Conservation (phyloP, 2,797 vertebrate genomes). For the Myotis daubentonii region DNA sequence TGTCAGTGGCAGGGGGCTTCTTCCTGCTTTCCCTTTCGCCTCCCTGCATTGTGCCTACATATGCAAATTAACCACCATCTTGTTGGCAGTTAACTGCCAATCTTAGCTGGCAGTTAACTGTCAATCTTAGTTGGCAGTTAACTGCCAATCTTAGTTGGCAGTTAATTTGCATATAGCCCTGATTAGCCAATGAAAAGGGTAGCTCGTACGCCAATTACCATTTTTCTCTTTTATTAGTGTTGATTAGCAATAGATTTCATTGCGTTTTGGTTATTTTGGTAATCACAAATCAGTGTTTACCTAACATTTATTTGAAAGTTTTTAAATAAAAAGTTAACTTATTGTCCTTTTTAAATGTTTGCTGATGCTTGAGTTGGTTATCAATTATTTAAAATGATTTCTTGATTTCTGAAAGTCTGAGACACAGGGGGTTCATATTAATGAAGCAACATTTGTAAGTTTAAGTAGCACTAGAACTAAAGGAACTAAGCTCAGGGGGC, state of each 20-base stretch:
- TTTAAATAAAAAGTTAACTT: neutral
- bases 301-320: neutral
- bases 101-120: no score
- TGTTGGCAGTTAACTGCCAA: no score
- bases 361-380: neutral
- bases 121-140: no score
- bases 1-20: no score
- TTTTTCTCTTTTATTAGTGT: no score
- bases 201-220: no score
- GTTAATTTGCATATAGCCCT: no score
- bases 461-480: neutral
- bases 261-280: conserved; percentile 28
- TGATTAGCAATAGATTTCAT: neutral
- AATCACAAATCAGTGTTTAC: neutral
- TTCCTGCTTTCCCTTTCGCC: no score
- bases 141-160: no score
- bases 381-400: conserved; percentile 40
- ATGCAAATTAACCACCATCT: no score
- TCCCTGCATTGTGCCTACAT: no score
- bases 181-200: no score
- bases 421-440: neutral
- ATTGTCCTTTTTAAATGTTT: neutral
- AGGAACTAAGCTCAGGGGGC: neutral
- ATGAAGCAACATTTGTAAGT: neutral
- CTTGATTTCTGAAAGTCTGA: neutral